Evolutionary conservation across 1,140 invertebrate species (phyloP).

Genomic region (Drepana arcuata): DNA sequence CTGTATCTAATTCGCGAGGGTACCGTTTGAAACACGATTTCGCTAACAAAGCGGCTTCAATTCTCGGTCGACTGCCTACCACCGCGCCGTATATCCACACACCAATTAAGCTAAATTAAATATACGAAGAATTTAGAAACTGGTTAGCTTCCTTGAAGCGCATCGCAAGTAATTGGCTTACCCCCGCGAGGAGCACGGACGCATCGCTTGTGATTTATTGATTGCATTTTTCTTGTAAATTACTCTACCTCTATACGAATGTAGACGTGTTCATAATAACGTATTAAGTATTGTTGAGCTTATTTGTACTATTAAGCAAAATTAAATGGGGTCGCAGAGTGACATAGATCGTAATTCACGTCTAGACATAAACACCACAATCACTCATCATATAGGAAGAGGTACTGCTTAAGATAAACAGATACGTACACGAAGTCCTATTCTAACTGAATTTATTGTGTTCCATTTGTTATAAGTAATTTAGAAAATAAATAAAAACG

Average conservation of each 20-base stretch:
- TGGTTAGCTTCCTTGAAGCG: conserved; percentile 68
- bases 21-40: conserved; percentile 47
- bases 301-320: too few relatives aligned
- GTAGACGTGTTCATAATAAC: too few relatives aligned
- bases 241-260: too few relatives aligned
- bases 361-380: too few relatives aligned
- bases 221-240: conserved; percentile 40
- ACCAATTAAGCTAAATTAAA: conserved; percentile 69
- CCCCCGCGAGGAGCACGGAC: conserved; percentile 49
- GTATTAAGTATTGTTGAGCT: too few relatives aligned
- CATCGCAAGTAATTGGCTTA: conserved; percentile 67
- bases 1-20: conserved; percentile 28
- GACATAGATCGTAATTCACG: not conserved
- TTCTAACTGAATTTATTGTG: too few relatives aligned
- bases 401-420: too few relatives aligned
- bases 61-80: conserved; percentile 53
- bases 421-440: too few relatives aligned
- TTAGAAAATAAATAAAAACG: conserved; percentile 8
- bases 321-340: too few relatives aligned
- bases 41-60: conserved; percentile 51
- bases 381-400: too few relatives aligned
- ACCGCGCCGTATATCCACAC: conserved; percentile 45
- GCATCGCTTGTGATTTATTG: conserved; percentile 59
- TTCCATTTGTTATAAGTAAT: too few relatives aligned
- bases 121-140: conserved; percentile 71